Evolutionary conservation across 2,113 vertebrate species (phyloP).

Genomic region (Apeltes quadracus): DNA sequence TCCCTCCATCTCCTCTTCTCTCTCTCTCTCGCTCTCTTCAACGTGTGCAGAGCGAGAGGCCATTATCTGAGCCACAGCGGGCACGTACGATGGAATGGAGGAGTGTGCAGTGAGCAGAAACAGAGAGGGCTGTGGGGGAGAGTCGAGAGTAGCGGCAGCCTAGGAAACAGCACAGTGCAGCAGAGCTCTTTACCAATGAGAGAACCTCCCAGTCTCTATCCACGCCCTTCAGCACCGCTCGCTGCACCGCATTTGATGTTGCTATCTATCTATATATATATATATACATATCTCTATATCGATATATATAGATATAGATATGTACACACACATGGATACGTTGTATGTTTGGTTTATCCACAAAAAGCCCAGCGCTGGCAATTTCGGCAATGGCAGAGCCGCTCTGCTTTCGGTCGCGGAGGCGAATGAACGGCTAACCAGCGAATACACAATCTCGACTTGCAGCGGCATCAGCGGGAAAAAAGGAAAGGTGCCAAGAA

Average conservation of each 20-base stretch:
- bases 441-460: slow-evolving; percentile 39
- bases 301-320: not conserved
- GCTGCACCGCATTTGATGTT: slow-evolving; percentile 38
- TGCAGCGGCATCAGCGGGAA: slow-evolving; percentile 34
- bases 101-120: slow-evolving; percentile 78
- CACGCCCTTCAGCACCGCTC: slow-evolving; percentile 36
- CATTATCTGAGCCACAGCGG: slow-evolving; percentile 85
- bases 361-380: slow-evolving; percentile 29
- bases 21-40: slow-evolving; percentile 68
- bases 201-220: slow-evolving; percentile 49
- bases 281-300: not conserved
- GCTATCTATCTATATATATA: slow-evolving; percentile 10
- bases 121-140: slow-evolving; percentile 67
- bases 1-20: slow-evolving; percentile 69
- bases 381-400: slow-evolving; percentile 31
- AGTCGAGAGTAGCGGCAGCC: slow-evolving; percentile 62
- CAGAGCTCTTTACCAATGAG: slow-evolving; percentile 60
- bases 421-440: slow-evolving; percentile 35
- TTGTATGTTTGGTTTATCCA: slow-evolving; percentile 38
- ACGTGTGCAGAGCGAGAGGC: slow-evolving; percentile 83
- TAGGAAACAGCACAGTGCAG: slow-evolving; percentile 71
- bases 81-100: slow-evolving; percentile 87
- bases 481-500: slow-evolving; percentile 30
- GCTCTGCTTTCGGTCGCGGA: slow-evolving; percentile 30
- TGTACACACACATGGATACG: slow-evolving; percentile 18